phyloP scores from a whole-genome alignment of 2,888 invertebrate genomes.

The Andricus curvator region DNA sequence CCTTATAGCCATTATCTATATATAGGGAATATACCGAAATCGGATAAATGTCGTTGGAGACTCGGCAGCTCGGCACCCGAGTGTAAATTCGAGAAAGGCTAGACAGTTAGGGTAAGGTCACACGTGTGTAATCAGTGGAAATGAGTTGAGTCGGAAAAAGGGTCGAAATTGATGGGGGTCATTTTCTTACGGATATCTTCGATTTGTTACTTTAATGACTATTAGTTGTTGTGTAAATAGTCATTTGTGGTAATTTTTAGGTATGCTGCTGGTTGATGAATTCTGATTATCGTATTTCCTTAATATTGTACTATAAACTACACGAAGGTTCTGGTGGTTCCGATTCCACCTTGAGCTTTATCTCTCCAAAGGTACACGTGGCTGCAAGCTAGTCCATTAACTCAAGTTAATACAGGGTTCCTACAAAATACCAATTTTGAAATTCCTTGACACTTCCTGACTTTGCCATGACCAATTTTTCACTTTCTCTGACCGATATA shows the following conservation, averaged over 20 bases:
- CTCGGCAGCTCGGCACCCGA: not conserved
- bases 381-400: too few relatives aligned
- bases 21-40: slow-evolving; percentile 4
- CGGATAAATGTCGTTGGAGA: slow-evolving; percentile 26
- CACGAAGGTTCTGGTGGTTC: too few relatives aligned
- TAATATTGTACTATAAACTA: too few relatives aligned
- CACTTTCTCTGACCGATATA: too few relatives aligned
- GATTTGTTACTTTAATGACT: not conserved
- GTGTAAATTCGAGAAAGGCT: slow-evolving; percentile 11
- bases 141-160: not conserved
- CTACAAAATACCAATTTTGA: too few relatives aligned
- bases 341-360: too few relatives aligned
- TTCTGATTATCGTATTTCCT: too few relatives aligned
- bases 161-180: not conserved
- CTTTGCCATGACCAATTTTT: too few relatives aligned
- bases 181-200: not conserved
- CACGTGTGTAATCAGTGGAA: slow-evolving; percentile 11
- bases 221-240: not conserved
- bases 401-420: too few relatives aligned
- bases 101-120: not conserved
- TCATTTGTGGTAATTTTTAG: not conserved
- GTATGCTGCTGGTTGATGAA: too few relatives aligned
- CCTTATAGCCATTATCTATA: slow-evolving; percentile 5
- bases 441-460: too few relatives aligned
- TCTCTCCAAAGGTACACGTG: too few relatives aligned